A percentile compares a stretch with the other conserved stretches of the same genome.
Conservation (phyloP, 2,888 invertebrate species). For the Hydrotaea cyrtoneurina region DNA sequence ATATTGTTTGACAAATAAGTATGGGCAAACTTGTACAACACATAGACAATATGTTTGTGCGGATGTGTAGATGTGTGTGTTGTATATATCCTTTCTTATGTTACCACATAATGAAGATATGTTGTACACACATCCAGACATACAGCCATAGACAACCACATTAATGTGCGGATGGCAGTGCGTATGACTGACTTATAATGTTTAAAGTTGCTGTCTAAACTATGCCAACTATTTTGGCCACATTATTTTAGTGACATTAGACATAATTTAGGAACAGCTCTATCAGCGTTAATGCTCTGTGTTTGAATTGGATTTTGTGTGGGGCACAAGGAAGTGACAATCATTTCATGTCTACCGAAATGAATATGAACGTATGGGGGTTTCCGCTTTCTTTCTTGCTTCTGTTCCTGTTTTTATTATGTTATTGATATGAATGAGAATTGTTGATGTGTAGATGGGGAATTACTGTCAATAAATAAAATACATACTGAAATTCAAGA, state of each 20-base stretch:
- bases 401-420: too few relatives aligned
- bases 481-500: too few relatives aligned
- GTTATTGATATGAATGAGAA: too few relatives aligned
- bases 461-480: too few relatives aligned
- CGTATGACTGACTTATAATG: constrained; percentile 36
- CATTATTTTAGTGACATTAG: constrained; percentile 60
- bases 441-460: too few relatives aligned
- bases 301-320: constrained; percentile 8
- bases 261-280: constrained; percentile 62
- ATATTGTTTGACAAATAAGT: constrained; percentile 33
- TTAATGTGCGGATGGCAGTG: neutral
- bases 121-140: neutral
- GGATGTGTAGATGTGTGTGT: neutral
- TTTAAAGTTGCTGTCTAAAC: constrained; percentile 54
- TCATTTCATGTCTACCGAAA: constrained; percentile 32
- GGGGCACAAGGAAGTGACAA: constrained; percentile 39
- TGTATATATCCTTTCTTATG: constrained; percentile 7
- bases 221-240: constrained; percentile 58
- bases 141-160: neutral
- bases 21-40: neutral
- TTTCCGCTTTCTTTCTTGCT: too few relatives aligned
- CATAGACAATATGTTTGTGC: neutral
- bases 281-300: constrained; percentile 53
- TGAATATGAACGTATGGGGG: constrained; percentile 4
- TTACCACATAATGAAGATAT: constrained; percentile 51